phyloP scores from a whole-genome alignment of 2,888 invertebrate species.

The Chloroclysta siterata region DNA sequence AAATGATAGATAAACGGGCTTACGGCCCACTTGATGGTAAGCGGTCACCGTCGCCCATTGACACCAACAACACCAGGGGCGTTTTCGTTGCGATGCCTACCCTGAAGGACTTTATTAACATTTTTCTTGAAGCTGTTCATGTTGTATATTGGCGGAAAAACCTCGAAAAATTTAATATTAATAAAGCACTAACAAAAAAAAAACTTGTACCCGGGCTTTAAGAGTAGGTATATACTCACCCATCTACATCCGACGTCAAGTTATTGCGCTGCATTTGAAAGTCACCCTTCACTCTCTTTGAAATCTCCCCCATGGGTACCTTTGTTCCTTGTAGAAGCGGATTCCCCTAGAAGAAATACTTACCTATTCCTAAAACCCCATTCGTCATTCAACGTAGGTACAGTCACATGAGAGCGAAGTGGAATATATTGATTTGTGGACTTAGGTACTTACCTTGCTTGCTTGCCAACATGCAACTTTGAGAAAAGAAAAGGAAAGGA shows the following conservation, averaged over 20 bases:
- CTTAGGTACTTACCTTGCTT: not conserved
- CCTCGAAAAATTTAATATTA: no score
- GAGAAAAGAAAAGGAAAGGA: not conserved
- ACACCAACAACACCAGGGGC: no score
- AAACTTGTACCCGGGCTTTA: no score
- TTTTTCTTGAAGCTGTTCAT: no score
- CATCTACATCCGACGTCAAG: conserved; percentile 3
- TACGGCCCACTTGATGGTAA: no score
- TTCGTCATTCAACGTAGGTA: not conserved
- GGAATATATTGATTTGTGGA: conserved; percentile 11
- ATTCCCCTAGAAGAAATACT: conserved; percentile 7
- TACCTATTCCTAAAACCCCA: conserved; percentile 1
- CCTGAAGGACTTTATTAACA: no score
- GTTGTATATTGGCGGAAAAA: no score
- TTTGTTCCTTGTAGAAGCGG: conserved; percentile 4
- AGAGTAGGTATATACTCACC: not conserved
- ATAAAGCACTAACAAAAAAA: no score
- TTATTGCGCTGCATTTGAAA: conserved; percentile 5
- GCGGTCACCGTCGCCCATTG: no score
- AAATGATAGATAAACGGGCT: no score
- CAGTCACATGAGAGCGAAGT: conserved; percentile 3
- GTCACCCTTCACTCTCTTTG: conserved; percentile 13
- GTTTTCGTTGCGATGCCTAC: no score
- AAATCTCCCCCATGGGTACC: conserved; percentile 13
- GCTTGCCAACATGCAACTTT: not conserved